These are phyloP conservation scores for Siniperca scherzeri DNA, from an alignment of 2,797 vertebrate species.

Conservation along the genomic window DNA sequence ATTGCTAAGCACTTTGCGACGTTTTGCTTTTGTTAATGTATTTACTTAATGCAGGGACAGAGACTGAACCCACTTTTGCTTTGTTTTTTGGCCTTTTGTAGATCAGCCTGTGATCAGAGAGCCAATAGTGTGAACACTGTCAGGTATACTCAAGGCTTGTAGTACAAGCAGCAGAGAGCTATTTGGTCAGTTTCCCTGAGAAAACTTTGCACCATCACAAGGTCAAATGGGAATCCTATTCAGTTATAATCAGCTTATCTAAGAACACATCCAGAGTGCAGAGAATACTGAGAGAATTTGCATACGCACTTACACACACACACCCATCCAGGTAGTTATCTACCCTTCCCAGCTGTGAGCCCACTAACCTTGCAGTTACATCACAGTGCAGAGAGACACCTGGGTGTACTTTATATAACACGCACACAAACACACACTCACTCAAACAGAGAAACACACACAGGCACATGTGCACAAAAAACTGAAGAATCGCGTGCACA, in stretches of 20 bases:
- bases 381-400: conserved; percentile 65
- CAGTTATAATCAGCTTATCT: conserved; percentile 57
- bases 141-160: conserved; percentile 18
- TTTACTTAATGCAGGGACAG: background rate
- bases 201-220: conserved; percentile 44
- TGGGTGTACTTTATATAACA: conserved; percentile 64
- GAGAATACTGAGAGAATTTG: conserved; percentile 42
- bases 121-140: conserved; percentile 31
- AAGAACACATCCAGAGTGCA: conserved; percentile 40
- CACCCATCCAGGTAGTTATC: conserved; percentile 57
- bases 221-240: conserved; percentile 57
- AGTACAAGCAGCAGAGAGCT: conserved; percentile 27
- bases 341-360: conserved; percentile 59
- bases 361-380: conserved; percentile 65
- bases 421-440: conserved; percentile 21
- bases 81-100: conserved; percentile 15
- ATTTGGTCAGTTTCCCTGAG: conserved; percentile 46
- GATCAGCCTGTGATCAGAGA: conserved; percentile 27
- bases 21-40: background rate
- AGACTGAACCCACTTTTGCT: conserved; percentile 13
- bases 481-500: conserved; percentile 12
- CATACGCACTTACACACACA: conserved; percentile 10
- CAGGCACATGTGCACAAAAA: conserved; percentile 9
- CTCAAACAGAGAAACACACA: conserved; percentile 6
- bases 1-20: background rate